phyloP scores from a whole-genome alignment of 2,113 vertebrate genomes.

The Psammodynastes pulverulentus region DNA sequence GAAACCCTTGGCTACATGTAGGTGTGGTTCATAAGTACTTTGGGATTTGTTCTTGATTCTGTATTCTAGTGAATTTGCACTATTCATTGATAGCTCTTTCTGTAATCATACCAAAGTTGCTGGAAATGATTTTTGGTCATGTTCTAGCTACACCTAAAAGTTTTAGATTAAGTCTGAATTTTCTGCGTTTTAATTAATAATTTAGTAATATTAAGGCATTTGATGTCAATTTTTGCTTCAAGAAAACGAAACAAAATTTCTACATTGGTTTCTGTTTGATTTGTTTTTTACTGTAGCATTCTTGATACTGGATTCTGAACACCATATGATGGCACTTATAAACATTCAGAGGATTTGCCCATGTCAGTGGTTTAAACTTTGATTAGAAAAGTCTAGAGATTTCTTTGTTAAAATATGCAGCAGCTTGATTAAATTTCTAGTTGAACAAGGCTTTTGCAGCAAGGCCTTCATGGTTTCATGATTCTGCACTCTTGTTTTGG shows the following conservation, averaged over 20 bases:
- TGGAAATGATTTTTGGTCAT: slow-evolving; percentile 43
- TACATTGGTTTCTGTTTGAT: slow-evolving; percentile 29
- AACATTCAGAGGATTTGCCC: slow-evolving; percentile 9
- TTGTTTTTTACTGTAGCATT: slow-evolving; percentile 14
- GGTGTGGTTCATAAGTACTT: slow-evolving; percentile 55
- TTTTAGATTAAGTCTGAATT: slow-evolving; percentile 41
- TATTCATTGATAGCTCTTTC: slow-evolving; percentile 41
- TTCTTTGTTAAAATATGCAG: not conserved
- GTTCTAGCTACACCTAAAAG: slow-evolving; percentile 26
- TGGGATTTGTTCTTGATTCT: slow-evolving; percentile 12
- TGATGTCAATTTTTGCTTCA: slow-evolving; percentile 50
- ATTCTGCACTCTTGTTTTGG: slow-evolving; percentile 36
- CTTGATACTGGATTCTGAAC: slow-evolving; percentile 26
- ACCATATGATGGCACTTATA: not conserved
- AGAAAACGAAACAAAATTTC: slow-evolving; percentile 48
- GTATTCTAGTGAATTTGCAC: not conserved
- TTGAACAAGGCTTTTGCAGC: slow-evolving; percentile 3
- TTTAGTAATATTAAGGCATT: slow-evolving; percentile 30
- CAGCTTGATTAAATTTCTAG: not conserved
- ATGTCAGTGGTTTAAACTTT: slow-evolving; percentile 22
- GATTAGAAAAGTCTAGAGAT: slow-evolving; percentile 1
- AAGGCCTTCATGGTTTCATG: slow-evolving; percentile 18
- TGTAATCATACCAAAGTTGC: slow-evolving; percentile 30
- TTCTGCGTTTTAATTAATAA: slow-evolving; percentile 52
- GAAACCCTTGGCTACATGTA: slow-evolving; percentile 35